phyloP scores from a whole-genome alignment of 2,113 vertebrate species.

The Pangasianodon gigas region DNA sequence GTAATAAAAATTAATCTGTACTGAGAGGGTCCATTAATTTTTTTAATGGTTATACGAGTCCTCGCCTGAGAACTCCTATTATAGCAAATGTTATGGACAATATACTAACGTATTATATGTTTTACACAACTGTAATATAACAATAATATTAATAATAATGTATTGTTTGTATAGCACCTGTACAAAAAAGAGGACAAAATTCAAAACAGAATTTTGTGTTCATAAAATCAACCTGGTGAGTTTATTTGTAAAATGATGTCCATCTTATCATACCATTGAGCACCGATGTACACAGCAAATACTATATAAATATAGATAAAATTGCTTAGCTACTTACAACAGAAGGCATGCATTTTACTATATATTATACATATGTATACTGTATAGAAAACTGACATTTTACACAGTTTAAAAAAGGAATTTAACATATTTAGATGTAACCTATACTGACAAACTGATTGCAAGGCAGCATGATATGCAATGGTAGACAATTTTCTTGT shows the following conservation, averaged over 20 bases:
- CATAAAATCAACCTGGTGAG: conserved; percentile 44
- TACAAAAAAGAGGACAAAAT: background rate
- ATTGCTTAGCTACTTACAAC: conserved; percentile 82
- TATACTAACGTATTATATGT: background rate
- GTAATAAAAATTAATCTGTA: background rate
- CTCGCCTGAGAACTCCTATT: background rate
- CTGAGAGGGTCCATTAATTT: background rate
- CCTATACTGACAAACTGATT: conserved; percentile 54
- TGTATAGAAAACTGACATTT: conserved; percentile 76
- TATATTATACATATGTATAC: conserved; percentile 77
- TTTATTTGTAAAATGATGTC: conserved; percentile 68
- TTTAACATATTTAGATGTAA: conserved; percentile 41
- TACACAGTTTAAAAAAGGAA: conserved; percentile 67
- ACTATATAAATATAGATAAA: conserved; percentile 83
- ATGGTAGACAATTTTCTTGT: conserved; percentile 63
- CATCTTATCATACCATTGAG: conserved; percentile 61
- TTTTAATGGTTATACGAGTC: background rate
- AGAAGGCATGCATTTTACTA: conserved; percentile 85
- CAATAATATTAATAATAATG: background rate
- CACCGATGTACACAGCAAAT: conserved; percentile 86
- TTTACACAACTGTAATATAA: background rate
- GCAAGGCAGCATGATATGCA: conserved; percentile 66
- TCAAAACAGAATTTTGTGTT: background rate
- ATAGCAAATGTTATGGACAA: background rate
- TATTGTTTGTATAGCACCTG: background rate